Evolutionary conservation across 2,113 vertebrate species (phyloP), one percentile per base, ranked within the genome.

Genomic region (Chaetorhynchus papuensis): DNA sequence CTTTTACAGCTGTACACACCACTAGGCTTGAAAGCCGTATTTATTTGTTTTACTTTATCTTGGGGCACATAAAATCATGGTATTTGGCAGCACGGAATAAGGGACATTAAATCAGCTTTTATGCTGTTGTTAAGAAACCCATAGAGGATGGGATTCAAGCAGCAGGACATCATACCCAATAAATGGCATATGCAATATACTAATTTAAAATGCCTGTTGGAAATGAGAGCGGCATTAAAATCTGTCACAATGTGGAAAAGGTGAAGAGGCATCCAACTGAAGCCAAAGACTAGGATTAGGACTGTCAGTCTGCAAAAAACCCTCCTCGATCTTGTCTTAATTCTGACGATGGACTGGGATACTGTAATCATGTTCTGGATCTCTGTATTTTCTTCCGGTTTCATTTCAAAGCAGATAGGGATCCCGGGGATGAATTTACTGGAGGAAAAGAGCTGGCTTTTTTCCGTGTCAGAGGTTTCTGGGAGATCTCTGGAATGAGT

Each of bases 221-320:
- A 98, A 93, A 98, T 98, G 20, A 98, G 97, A 86, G 98, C 98
- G 54, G 98, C 98, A 47, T 98, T 98, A 88, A 98, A 98, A 91
- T 98, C 98, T 0, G 98, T 98, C n/a, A 98, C 98, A 82, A 98
- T 97, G 15, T 98, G 98, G 92, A 98, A 98, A 60, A 98, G 96
- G 84, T 98, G 98, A 54, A 98, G 97, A 14, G 98, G 98, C 98
- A 98, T 98, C 98, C 98, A 98, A 13, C 98, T 98, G 42, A 98
- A 96, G 3, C 98, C 98, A 74, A 98, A 98, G 75, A 98, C 98
- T 41, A 98, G 24, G 72, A 98, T 98, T 85, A 98, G 52, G 26
- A 98, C 61, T 26, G 98, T 98, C 87, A 98, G 92, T 94, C 98
- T 98, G 84, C 98, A 98, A 94, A 98, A 98, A 53, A 98, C 98